phyloP scores from a whole-genome alignment of 2,797 vertebrate species.

The Sciaenops ocellatus region DNA sequence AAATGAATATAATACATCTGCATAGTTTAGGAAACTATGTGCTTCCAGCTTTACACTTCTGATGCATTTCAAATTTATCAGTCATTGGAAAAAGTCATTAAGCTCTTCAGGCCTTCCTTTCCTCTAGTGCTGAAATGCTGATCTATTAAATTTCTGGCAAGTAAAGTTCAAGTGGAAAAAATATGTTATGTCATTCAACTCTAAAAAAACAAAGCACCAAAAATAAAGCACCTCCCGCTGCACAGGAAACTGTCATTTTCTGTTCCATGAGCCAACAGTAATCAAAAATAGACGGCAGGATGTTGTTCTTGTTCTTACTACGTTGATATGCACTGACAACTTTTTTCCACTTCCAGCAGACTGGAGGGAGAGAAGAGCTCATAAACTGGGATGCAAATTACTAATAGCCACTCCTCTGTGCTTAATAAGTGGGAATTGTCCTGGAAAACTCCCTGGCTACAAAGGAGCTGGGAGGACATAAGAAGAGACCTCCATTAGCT shows the following conservation, averaged over 20 bases:
- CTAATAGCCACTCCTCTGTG: constrained; percentile 20
- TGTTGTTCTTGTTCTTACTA: constrained; percentile 66
- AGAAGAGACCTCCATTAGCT: constrained; percentile 65
- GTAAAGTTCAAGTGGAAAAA: constrained; percentile 40
- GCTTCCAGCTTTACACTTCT: constrained; percentile 18
- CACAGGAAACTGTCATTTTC: constrained; percentile 75
- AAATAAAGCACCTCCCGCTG: constrained; percentile 50
- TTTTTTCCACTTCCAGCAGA: constrained; percentile 69
- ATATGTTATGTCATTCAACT: constrained; percentile 36
- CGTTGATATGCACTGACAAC: constrained; percentile 52
- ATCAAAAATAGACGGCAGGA: constrained; percentile 78
- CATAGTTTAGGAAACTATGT: neutral
- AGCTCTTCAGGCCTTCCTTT: neutral
- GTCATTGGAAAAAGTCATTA: constrained; percentile 17
- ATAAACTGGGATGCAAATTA: constrained; percentile 54
- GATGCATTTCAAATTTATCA: constrained; percentile 5
- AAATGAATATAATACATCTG: neutral
- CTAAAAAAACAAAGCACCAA: constrained; percentile 46
- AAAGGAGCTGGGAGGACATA: constrained; percentile 50
- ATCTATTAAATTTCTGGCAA: constrained; percentile 31
- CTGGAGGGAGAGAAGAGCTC: constrained; percentile 31
- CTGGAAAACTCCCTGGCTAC: constrained; percentile 58
- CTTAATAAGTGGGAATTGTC: constrained; percentile 40
- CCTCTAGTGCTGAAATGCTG: constrained; percentile 39
- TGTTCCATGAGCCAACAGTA: constrained; percentile 54